Evolutionary conservation across 2,113 vertebrate species (phyloP), one percentile per base, ranked within the genome.

Genomic region (Struthidea cinerea): DNA sequence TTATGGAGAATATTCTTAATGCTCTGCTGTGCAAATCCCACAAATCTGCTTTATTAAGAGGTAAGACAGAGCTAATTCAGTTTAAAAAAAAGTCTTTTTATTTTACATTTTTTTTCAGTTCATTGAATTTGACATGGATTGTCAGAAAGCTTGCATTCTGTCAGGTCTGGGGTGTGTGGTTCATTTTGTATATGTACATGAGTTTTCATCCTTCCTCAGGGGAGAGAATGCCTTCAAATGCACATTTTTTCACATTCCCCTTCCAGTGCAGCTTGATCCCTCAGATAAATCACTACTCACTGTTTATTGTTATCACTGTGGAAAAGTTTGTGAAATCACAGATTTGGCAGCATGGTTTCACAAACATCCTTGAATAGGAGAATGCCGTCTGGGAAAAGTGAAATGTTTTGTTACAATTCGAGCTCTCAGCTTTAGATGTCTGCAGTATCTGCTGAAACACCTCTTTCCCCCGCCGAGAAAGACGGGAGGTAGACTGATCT

Each of bases 281-380:
- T 37, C 47, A 44, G 87, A 91, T 93, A 95, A 94, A 90, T 93
- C 90, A 49, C 94, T 77, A 6, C 52, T 94, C 52, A 6, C 55
- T 95, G 87, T 96, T 96, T 95, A 86, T 37, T n/a, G 42, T 90
- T 86, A 87, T 86, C 92, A 44, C 77, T 2, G 52, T 67, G 80
- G 89, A 96, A 94, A 73, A 91, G 82, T 93, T 91, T 86, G 79
- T 94, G 92, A 90, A 94, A 88, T 95, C 83, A 71, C 79, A 84
- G 87, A 93, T 95, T 77, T 84, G 88, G 83, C 92, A 88, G 71
- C 41, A 8, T 4, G 1, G 37, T 65, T 92, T 90, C 86, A 89
- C 61, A 92, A 96, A 90, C 86, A 90, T 88, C 92, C 73, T 95
- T 22, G 4, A 75, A 63, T 10, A 84, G 52, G 68, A 88, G 64